Percentiles rank a stretch among this genome's conserved stretches.
These are phyloP conservation scores for Heteromurus nitidus DNA, from an alignment of 2,888 invertebrate species.

Conservation along the genomic window DNA sequence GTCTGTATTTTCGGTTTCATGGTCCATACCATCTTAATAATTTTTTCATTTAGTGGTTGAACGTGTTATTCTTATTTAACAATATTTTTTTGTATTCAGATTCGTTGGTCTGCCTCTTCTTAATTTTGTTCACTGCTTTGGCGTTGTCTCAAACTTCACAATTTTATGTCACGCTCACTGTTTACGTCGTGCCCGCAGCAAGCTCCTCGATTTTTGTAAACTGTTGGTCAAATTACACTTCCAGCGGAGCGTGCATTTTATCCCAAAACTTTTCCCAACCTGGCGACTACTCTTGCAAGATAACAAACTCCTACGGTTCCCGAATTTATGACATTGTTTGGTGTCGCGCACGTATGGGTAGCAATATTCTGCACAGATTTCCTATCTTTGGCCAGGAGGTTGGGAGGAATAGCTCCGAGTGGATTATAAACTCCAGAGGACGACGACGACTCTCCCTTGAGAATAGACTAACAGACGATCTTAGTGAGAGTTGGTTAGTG, in stretches of 20 bases:
- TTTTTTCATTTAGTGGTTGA: not conserved
- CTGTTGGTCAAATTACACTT: constrained; percentile 16
- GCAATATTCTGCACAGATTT: not conserved
- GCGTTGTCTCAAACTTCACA: not conserved
- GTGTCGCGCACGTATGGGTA: constrained; percentile 20
- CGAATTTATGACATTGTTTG: constrained; percentile 3
- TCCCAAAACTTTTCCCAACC: not conserved
- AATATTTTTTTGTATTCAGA: not conserved
- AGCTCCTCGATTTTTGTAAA: not conserved
- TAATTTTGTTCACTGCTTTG: not conserved
- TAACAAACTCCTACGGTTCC: not conserved
- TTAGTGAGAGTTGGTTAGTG: not conserved
- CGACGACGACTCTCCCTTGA: constrained; percentile 6
- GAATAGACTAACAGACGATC: not conserved
- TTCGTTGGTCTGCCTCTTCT: not conserved
- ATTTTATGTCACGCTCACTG: not conserved
- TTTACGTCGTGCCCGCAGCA: constrained; percentile 20
- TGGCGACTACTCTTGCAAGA: not conserved
- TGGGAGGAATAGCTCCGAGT: constrained; percentile 22
- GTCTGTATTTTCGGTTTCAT: too few relatives aligned
- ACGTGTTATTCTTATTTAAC: not conserved
- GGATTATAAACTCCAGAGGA: constrained; percentile 16
- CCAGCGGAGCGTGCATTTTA: not conserved
- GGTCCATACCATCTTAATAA: too few relatives aligned
- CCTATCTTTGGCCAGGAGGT: constrained; percentile 8